Conservation (phyloP, 35 echinoderm and acorn worm genomes). For the Ophiothrix spiculata region DNA sequence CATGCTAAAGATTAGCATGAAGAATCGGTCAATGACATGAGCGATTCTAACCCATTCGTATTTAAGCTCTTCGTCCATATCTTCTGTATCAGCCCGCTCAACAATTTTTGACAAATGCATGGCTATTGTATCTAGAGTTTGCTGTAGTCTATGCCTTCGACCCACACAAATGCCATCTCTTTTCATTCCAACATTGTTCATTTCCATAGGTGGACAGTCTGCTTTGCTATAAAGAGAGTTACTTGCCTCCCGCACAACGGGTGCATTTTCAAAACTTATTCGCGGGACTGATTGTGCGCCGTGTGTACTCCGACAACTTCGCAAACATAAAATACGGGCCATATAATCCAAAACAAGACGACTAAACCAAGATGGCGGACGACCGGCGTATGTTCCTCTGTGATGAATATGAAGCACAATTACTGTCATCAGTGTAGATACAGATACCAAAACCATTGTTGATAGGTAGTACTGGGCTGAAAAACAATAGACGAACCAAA, state of each 20-base stretch:
- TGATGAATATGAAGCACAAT: slow-evolving; percentile 78
- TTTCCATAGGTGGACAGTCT: slow-evolving; percentile 13
- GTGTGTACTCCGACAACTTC: slow-evolving; percentile 28
- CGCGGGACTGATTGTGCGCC: slow-evolving; percentile 34
- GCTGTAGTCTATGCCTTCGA: slow-evolving; percentile 16
- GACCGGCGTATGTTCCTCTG: slow-evolving; percentile 32
- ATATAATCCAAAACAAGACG: slow-evolving; percentile 53
- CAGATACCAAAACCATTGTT: slow-evolving; percentile 77
- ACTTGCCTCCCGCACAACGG: slow-evolving; percentile 1
- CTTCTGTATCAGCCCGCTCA: slow-evolving; percentile 39
- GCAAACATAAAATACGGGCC: slow-evolving; percentile 56
- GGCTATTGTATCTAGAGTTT: slow-evolving; percentile 23
- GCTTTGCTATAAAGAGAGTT: slow-evolving; percentile 14
- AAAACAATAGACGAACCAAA: slow-evolving; percentile 11
- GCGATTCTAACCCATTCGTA: slow-evolving; percentile 80
- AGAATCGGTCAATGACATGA: slow-evolving; percentile 73
- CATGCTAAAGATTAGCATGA: slow-evolving; percentile 62
- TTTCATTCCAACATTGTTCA: slow-evolving; percentile 14
- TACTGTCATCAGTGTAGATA: slow-evolving; percentile 64
- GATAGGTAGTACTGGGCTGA: slow-evolving; percentile 82
- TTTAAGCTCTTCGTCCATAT: slow-evolving; percentile 48
- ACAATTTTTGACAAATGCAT: slow-evolving; percentile 24
- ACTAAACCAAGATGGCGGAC: slow-evolving; percentile 50
- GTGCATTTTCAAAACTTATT: slow-evolving; percentile 62
- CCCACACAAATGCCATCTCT: slow-evolving; percentile 10